Conservation (phyloP, 1,140 invertebrate species). For the Drosophila sp. region DNA sequence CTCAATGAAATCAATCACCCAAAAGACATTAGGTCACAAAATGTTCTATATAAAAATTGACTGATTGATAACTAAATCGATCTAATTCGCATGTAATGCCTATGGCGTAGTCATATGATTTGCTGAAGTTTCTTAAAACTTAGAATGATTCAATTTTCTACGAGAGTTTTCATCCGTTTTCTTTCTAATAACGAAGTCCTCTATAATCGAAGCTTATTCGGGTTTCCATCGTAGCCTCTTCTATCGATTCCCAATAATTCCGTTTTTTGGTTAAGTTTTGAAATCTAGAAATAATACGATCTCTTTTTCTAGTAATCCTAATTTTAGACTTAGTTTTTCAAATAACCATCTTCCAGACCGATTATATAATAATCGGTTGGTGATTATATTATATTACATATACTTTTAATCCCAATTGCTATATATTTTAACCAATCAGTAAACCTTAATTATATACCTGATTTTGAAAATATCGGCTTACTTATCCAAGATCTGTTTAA, state of each 20-base stretch:
- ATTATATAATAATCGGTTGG: neutral
- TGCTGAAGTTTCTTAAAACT: too few relatives aligned
- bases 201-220: neutral
- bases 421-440: neutral
- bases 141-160: too few relatives aligned
- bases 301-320: neutral
- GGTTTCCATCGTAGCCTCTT: neutral
- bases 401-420: neutral
- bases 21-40: neutral
- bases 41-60: neutral
- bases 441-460: neutral
- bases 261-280: neutral
- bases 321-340: neutral
- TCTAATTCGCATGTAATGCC: neutral
- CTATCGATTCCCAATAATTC: neutral
- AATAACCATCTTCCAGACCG: neutral
- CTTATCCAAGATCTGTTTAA: too few relatives aligned
- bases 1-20: too few relatives aligned
- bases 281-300: neutral
- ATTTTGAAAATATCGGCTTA: too few relatives aligned
- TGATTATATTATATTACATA: neutral
- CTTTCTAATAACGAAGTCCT: neutral
- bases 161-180: too few relatives aligned
- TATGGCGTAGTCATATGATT: neutral
- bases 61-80: neutral